Base-by-base conservation (phyloP, 2,888 invertebrate genomes). In the Drosophila koepferae region DNA sequence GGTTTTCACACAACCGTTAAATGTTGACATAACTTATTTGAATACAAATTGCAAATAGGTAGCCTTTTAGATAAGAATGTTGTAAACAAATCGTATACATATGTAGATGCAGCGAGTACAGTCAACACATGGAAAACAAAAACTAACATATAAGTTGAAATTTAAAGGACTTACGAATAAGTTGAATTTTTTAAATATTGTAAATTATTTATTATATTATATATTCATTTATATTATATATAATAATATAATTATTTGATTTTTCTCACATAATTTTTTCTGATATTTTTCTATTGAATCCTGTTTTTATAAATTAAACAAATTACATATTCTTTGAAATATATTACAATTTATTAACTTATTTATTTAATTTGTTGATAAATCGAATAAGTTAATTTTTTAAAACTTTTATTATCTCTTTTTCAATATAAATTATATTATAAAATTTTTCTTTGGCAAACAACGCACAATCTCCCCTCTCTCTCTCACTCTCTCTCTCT, bases 21-120 rank as follows among this genome's bases (percentile, higher is more conserved):
- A 48, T 74, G 68, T 85, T 80, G 74, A 80, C 80, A 72, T 58
- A 61, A 70, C 49, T 58, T 49, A 65, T 80, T 72, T 74, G 65
- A 54, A 65, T 86, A 72, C 63, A 46, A 70, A 66, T 56, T 74
- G 78, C 63, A 53, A 66, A 62, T 59, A 28, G 36, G 58, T 62
- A 53, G 62, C 34, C n/a, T 62, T 49, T 6, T 2, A 34, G 60
- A 31, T 60, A 31, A 38, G 46, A 34, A 41, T 36, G 18, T 20
- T 41, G 51, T 66, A 56, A 66, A 46, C 49, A 64, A 49, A 64
- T 54, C n/a, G 36, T 28, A 36, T 23, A 36, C n/a, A n/a, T n/a
- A n/a, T n/a, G n/a, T 16, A 16, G 28, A n/a, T 58, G 23, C 7
- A 3, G 10, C 14, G 16, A 40, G n/a, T 51, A 44, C 49, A 69